phyloP scores from a whole-genome alignment of 2,888 invertebrate genomes.

The Dinocampus coccinellae region DNA sequence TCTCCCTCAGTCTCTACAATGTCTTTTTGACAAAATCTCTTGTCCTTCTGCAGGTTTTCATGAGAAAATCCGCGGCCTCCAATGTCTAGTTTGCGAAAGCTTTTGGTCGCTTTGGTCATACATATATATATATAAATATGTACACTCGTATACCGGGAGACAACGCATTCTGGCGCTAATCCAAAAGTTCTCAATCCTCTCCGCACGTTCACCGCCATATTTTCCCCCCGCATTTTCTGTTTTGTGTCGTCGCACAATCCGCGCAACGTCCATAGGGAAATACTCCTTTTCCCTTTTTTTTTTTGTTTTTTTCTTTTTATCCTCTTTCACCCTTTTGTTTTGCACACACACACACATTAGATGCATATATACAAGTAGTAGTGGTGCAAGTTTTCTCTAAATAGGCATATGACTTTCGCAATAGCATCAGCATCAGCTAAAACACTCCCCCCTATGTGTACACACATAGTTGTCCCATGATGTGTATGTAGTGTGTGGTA shows the following conservation, averaged over 20 bases:
- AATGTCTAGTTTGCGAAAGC: slow-evolving; percentile 27
- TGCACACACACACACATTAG: too few species aligned
- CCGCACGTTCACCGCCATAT: neutral
- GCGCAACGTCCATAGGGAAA: slow-evolving; percentile 15
- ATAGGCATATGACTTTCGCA: neutral
- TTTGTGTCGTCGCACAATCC: slow-evolving; percentile 12
- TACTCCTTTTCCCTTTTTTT: neutral
- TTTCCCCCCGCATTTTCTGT: neutral
- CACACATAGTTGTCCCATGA: slow-evolving; percentile 1
- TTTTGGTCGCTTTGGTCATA: neutral
- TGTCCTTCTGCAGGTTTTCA: slow-evolving; percentile 1
- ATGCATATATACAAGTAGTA: too few species aligned
- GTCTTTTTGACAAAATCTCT: neutral
- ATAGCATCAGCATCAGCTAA: neutral
- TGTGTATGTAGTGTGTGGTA: neutral
- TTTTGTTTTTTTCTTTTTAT: neutral
- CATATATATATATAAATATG: neutral
- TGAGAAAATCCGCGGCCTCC: slow-evolving; percentile 18
- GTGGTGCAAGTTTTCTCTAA: neutral
- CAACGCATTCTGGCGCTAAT: slow-evolving; percentile 23
- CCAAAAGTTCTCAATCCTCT: slow-evolving; percentile 28
- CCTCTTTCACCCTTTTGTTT: neutral
- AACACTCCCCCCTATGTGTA: too few species aligned
- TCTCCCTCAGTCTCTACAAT: neutral
- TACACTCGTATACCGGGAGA: neutral